Conservation (phyloP, 2,888 invertebrate species). For the Melipona beecheii region DNA sequence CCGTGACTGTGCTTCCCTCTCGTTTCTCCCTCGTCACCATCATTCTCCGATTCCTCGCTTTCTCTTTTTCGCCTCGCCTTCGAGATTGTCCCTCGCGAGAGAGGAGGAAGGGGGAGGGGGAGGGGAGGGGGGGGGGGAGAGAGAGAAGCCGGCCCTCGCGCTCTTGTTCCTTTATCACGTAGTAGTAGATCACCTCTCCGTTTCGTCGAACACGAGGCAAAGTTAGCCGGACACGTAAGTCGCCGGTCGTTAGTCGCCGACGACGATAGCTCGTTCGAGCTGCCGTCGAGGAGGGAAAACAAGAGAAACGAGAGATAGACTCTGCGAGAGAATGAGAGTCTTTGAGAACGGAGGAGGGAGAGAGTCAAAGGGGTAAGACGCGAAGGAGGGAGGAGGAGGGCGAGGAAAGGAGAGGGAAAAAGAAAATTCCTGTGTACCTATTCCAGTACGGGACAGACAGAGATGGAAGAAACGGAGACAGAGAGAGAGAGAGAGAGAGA, state of each 20-base stretch:
- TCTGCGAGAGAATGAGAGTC: slow-evolving; percentile 33
- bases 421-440: neutral
- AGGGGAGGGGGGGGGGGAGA: too few species aligned
- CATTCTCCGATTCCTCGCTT: slow-evolving; percentile 36
- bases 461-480: neutral
- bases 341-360: slow-evolving; percentile 34
- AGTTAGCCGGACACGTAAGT: slow-evolving; percentile 71
- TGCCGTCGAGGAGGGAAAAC: slow-evolving; percentile 46
- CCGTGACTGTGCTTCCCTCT: slow-evolving; percentile 27
- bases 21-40: neutral
- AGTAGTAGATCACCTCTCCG: slow-evolving; percentile 45
- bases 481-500: slow-evolving; percentile 23
- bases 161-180: slow-evolving; percentile 53
- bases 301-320: slow-evolving; percentile 45
- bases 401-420: neutral
- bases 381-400: neutral
- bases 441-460: too few species aligned
- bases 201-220: slow-evolving; percentile 50
- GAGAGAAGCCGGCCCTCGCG: neutral
- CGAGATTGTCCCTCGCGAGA: neutral
- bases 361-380: neutral
- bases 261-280: slow-evolving; percentile 58
- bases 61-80: slow-evolving; percentile 36
- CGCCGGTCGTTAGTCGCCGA: slow-evolving; percentile 71
- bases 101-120: too few species aligned